A percentile compares a stretch with the other conserved stretches of the same genome.
phyloP scores from a whole-genome alignment of 2,888 invertebrate genomes.

The Drosophila setosimentum region DNA sequence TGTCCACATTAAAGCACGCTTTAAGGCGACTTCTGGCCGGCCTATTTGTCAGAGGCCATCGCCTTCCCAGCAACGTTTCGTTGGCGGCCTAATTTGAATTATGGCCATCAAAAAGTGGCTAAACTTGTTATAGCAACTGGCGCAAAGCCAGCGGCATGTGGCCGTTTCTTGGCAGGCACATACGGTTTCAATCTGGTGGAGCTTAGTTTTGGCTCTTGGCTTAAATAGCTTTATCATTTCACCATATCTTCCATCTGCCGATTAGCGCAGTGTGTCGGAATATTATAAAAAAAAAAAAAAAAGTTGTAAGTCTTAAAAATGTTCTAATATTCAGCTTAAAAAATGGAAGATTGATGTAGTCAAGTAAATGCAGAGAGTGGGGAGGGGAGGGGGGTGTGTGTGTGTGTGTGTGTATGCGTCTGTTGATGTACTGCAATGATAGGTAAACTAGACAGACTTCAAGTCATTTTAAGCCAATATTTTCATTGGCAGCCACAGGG shows the following conservation, averaged over 20 bases:
- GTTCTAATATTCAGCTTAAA: neutral
- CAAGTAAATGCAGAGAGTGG: neutral
- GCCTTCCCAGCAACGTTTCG: conserved; percentile 6
- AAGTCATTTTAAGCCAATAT: neutral
- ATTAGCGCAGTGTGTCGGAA: conserved; percentile 2
- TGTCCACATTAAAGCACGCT: conserved; percentile 65
- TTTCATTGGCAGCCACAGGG: neutral
- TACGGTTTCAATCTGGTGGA: conserved; percentile 17
- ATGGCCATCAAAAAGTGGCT: conserved; percentile 74
- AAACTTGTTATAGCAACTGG: conserved; percentile 71
- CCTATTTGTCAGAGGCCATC: conserved; percentile 66
- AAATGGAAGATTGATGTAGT: neutral
- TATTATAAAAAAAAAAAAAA: neutral
- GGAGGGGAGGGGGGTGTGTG: too few relatives aligned
- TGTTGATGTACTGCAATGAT: neutral
- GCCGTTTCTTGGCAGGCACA: conserved; percentile 57
- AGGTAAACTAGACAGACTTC: neutral
- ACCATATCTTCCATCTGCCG: conserved; percentile 27
- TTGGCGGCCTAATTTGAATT: conserved; percentile 72
- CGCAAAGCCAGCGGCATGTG: conserved; percentile 54
- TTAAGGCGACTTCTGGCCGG: conserved; percentile 56
- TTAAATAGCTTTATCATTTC: conserved; percentile 30
- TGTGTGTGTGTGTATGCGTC: too few relatives aligned
- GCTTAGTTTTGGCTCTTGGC: conserved; percentile 7
- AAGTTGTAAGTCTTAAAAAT: neutral